Evolutionary conservation across 1,140 invertebrate species (phyloP), one percentile per base, ranked within the genome.

Genomic region (Drosophila mayri): DNA sequence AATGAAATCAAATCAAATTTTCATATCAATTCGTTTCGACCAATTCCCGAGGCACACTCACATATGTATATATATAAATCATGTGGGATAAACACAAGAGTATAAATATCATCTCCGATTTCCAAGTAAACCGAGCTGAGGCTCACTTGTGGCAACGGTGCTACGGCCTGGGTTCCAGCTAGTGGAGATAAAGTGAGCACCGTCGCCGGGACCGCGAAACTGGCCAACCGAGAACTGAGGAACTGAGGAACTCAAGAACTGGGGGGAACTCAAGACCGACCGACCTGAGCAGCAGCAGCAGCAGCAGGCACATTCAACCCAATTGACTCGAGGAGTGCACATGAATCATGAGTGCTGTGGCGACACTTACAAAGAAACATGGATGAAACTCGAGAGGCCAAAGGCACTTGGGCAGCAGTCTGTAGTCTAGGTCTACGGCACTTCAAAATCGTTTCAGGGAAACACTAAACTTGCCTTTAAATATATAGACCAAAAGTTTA

Each of bases 61-160:
- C 28, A 50, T 6, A 9, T 14, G 6, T 0, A 18, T 2, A 52
- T 11, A 52, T 14, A 70, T 70, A 68, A 70, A 55, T 70, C 66
- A 70, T 68, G 66, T 68, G 66, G 64, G 32, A 64, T 47, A 66
- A 63, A 64, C 59, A 64, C 43, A 32, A 66, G 58, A 50, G 66
- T 70, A 68, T 70, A 70, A 70, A 70, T 70, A 70, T 70, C 66
- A 70, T 70, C 66, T 70, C 66, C 66, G 46, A 70, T 70, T 70
- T 70, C 66, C 66, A 70, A 70, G 66, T 70, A 70, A 62, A 55
- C 52, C 52, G 52, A 70, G 30, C 30, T 16, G 47, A 44, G 32
- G 32, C 63, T 37, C 61, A 20, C 46, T 25, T 61, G 43, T 35
- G 44, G 44, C 61, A n/a, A 20, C 49, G 35, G 52, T 47, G 60